Conservation (phyloP, 2,113 vertebrate genomes). For the Xenopus borealis region DNA sequence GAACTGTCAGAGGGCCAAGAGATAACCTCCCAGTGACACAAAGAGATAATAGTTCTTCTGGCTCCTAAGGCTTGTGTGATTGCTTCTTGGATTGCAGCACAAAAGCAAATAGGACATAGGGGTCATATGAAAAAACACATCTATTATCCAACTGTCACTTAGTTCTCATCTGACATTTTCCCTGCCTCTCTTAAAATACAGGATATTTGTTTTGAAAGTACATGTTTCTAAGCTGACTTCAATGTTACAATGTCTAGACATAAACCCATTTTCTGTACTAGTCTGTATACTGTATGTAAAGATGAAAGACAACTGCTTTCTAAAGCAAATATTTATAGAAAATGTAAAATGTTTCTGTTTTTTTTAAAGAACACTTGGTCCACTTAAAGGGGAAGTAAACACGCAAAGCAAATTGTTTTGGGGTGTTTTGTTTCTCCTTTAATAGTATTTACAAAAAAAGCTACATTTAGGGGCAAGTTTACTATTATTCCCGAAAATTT, state of each 20-base stretch:
- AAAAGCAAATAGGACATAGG: slow-evolving; percentile 26
- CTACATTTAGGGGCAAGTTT: too few relatives aligned
- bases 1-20: slow-evolving; percentile 19
- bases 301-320: too few relatives aligned
- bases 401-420: too few relatives aligned
- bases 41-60: slow-evolving; percentile 24
- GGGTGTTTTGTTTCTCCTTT: too few relatives aligned
- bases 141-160: slow-evolving; percentile 28
- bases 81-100: slow-evolving; percentile 12
- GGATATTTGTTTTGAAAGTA: slow-evolving; percentile 4
- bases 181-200: not conserved
- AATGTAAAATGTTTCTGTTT: too few relatives aligned
- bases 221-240: not conserved
- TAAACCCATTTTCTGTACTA: too few relatives aligned
- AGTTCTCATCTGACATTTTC: slow-evolving; percentile 32
- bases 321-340: too few relatives aligned
- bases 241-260: not conserved
- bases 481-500: too few relatives aligned
- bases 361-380: too few relatives aligned
- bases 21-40: slow-evolving; percentile 22
- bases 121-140: slow-evolving; percentile 19
- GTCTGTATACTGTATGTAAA: too few relatives aligned
- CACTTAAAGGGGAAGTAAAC: too few relatives aligned
- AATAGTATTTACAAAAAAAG: too few relatives aligned
- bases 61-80: slow-evolving; percentile 23